Evolutionary conservation across 1,140 invertebrate species (phyloP).

Genomic region (Leptonema lineaticorne): DNA sequence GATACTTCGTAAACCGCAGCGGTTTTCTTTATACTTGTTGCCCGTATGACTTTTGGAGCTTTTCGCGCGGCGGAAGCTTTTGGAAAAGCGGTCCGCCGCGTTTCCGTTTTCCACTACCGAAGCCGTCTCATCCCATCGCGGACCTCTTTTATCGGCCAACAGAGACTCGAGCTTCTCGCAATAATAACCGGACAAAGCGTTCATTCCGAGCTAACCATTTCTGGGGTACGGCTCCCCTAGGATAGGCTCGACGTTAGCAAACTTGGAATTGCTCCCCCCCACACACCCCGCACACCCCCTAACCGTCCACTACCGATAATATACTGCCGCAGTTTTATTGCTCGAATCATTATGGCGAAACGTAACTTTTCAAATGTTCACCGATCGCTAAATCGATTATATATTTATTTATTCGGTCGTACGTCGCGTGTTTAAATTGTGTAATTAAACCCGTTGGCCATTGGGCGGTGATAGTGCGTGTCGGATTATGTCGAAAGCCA

Average conservation of each 20-base stretch:
- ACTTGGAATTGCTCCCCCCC: slow-evolving; percentile 39
- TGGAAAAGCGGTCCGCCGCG: neutral
- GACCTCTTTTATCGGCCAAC: slow-evolving; percentile 32
- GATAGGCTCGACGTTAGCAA: slow-evolving; percentile 27
- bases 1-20: neutral
- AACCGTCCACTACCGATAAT: too few species aligned
- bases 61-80: neutral
- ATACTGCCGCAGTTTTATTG: slow-evolving; percentile 32
- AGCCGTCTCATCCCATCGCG: neutral
- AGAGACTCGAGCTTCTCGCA: slow-evolving; percentile 31
- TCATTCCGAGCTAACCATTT: slow-evolving; percentile 38
- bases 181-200: slow-evolving; percentile 41
- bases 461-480: too few species aligned
- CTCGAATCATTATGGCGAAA: slow-evolving; percentile 31
- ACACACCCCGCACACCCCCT: too few species aligned
- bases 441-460: too few species aligned
- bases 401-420: too few species aligned
- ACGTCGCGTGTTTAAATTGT: too few species aligned
- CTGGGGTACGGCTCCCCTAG: slow-evolving; percentile 33
- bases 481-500: too few species aligned
- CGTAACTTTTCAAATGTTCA: slow-evolving; percentile 12
- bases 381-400: too few species aligned
- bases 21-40: slow-evolving; percentile 29
- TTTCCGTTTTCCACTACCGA: neutral
- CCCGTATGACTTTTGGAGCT: neutral